A percentile compares a stretch with the other conserved stretches of the same genome.
These are phyloP conservation scores for Acanthopagrus latus DNA, from an alignment of 2,797 vertebrate genomes.

Conservation along the genomic window DNA sequence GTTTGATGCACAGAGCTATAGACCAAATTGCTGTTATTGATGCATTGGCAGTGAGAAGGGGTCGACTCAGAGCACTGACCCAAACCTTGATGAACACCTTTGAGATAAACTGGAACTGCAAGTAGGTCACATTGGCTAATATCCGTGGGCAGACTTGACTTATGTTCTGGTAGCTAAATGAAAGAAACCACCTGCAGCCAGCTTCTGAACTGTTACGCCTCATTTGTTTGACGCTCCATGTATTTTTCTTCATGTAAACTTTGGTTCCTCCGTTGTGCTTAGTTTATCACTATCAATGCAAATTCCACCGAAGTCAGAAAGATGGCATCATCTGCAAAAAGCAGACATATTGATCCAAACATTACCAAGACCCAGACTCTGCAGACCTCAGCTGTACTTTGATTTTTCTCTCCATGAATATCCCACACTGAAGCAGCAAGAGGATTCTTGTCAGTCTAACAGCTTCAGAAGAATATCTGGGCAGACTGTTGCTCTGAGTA, in stretches of 20 bases:
- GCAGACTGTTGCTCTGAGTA: conserved; percentile 20
- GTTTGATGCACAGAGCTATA: too few relatives aligned
- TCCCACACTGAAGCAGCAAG: conserved; percentile 19
- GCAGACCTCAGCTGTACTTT: conserved; percentile 31
- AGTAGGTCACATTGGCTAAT: neutral
- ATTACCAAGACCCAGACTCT: conserved; percentile 37
- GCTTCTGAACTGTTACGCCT: neutral
- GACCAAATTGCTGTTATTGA: too few relatives aligned
- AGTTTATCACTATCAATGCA: conserved; percentile 15
- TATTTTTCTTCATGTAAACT: neutral
- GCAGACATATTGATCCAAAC: conserved; percentile 55
- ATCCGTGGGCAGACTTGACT: neutral
- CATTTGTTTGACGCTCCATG: neutral
- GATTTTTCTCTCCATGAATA: conserved; percentile 35
- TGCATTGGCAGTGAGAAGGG: too few relatives aligned
- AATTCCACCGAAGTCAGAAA: conserved; percentile 28
- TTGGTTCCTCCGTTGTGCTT: neutral
- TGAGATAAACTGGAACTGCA: neutral
- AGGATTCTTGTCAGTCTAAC: conserved; percentile 25
- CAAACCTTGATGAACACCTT: neutral
- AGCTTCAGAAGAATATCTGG: conserved; percentile 31
- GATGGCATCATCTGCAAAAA: conserved; percentile 47
- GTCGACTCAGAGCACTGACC: neutral
- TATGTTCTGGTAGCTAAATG: neutral
- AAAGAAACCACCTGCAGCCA: conserved; percentile 9